Base-by-base conservation (phyloP, 2,113 vertebrate species). In the Steatornis caripensis region DNA sequence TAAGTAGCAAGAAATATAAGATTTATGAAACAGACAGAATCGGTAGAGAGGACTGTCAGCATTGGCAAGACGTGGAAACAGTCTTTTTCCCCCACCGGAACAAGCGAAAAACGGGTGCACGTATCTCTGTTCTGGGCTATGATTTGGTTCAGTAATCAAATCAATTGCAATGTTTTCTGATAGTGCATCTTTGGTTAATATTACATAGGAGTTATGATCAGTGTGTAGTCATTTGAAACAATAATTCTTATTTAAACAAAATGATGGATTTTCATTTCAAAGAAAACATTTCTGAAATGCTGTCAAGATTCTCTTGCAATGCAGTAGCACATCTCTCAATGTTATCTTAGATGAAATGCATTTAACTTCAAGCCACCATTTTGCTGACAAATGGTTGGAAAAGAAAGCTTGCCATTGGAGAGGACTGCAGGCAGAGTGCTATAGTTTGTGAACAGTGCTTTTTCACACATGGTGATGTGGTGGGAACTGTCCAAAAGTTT, bases 61-160 rank as follows among this genome's bases (percentile, higher is more conserved):
- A 92, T 61, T 65, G 23, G 32, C 57, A 90, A 83, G 36, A 65
- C 43, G 24, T 23, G 3, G 32, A 84, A 84, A 64, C 6, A 18
- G 26, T 20, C 20, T 58, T 65, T 58, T 75, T 17, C 22, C 12
- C 12, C 10, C 4, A 54, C 8, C 24, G 36, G 12, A 74, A 74
- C 11, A 82, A 71, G 61, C 65, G 26, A 51, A 87, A 60, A 84
- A 68, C 1, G 0, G 1, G 4, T 20, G 18, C 8, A 32, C 0
- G 0, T 16, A 20, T 53, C 39, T 77, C 46, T 91, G 8, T 78
- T 70, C 26, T 11, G 24, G 10, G 10, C 41, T 72, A 60, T 36
- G 8, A 66, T 66, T 54, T 72, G 24, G 26, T 90, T 82, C 23
- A 62, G 22, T 30, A 89, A 68, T 51, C 13, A 71, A 87, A 29